Conservation (phyloP, 2,797 vertebrate genomes). For the Hemitrygon akajei region DNA sequence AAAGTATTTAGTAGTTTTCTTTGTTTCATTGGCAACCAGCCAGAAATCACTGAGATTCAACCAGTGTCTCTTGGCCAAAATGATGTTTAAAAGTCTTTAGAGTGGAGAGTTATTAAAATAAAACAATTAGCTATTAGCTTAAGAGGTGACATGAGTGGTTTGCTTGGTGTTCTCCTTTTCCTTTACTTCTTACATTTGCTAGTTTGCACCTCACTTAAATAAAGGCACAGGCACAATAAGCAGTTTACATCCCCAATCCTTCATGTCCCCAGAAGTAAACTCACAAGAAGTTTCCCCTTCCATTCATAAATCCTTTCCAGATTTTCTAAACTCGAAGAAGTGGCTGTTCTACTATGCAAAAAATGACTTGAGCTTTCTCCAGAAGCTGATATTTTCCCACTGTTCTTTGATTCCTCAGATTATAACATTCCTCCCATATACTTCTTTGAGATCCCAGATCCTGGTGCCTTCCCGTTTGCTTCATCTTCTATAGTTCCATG, state of each 20-base stretch:
- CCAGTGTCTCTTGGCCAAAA: background rate
- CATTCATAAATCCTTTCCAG: too few species aligned
- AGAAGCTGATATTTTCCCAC: background rate
- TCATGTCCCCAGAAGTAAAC: background rate
- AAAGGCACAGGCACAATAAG: background rate
- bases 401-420: background rate
- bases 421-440: background rate
- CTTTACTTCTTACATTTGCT: background rate
- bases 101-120: too few species aligned
- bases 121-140: background rate
- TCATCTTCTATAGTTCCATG: too few species aligned
- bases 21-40: too few species aligned
- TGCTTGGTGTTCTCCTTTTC: background rate
- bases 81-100: background rate
- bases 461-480: background rate
- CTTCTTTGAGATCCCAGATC: background rate
- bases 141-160: background rate
- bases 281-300: background rate
- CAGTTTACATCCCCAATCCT: too few species aligned
- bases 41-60: too few species aligned
- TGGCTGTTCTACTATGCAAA: too few species aligned
- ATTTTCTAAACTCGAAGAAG: too few species aligned
- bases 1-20: too few species aligned
- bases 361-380: too few species aligned
- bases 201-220: background rate